These are phyloP conservation scores for Strix aluco DNA, from an alignment of 2,113 vertebrate genomes.

Conservation along the genomic window DNA sequence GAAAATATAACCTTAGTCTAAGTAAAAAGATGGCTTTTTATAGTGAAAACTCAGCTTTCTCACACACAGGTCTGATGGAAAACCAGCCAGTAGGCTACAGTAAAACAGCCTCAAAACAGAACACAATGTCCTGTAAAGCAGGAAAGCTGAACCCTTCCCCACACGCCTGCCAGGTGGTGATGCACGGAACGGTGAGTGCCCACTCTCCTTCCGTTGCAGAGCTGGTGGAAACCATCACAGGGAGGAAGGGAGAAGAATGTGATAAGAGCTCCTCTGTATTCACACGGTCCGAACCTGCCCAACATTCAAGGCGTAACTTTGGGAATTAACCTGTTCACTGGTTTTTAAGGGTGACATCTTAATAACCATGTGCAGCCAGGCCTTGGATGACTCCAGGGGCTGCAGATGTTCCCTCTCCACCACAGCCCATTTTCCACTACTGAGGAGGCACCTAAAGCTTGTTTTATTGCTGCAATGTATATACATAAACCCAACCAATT, in stretches of 20 bases:
- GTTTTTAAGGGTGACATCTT: background rate
- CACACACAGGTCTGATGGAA: background rate
- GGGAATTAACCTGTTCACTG: background rate
- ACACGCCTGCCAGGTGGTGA: background rate
- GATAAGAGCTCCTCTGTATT: background rate
- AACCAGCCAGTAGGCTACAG: background rate
- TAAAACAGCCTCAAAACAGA: background rate
- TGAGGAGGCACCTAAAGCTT: background rate
- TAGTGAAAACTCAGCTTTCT: background rate
- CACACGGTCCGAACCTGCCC: background rate
- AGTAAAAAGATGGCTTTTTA: background rate
- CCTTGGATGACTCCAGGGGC: background rate
- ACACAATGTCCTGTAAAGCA: background rate
- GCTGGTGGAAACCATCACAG: background rate
- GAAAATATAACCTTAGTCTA: background rate
- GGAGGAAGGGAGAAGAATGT: background rate
- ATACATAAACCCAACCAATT: background rate
- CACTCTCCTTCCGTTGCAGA: accelerated
- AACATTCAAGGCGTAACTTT: background rate
- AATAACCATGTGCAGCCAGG: background rate
- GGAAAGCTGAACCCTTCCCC: background rate
- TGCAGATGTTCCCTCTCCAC: background rate
- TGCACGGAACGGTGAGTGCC: accelerated
- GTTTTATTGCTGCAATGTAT: background rate
- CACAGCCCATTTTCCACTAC: background rate